Base-by-base conservation (phyloP, 2,888 invertebrate genomes). In the Ferrisia virgata region DNA sequence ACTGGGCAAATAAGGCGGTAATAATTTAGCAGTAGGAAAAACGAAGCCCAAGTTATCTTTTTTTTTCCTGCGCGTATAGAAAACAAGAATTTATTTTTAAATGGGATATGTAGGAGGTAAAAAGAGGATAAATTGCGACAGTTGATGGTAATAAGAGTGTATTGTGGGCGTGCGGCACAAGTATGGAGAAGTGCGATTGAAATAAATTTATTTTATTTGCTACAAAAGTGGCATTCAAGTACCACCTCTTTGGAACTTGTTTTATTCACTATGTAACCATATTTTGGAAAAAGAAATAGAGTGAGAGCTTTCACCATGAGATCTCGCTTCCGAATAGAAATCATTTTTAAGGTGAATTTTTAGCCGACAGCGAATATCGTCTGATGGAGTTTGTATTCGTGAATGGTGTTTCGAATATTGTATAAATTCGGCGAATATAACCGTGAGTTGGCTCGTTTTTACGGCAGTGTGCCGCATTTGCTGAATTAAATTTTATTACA, bases 131-230 rank as follows among this genome's bases (percentile, higher is more conserved):
- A 64, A 64, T 64, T 28, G 31, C 64, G 64, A 64, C 28, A 31
- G 28, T 11, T 64, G 64, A 64, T 64, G 28, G 64, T 64, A 64
- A 64, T 64, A 64, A 64, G 64, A 64, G 28, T 64, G 47, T 64
- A 11, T 58, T 25, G 28, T 64, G 64, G 33, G 72, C 72, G 31
- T 72, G 72, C 72, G 25, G n/a, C 36, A 25, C 72, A 33, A n/a
- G 47, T 47, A 47, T 33, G n/a, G 33, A 72, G 25, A 72, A 31
- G 25, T 72, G 33, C 33, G 72, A 72, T 72, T 33, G 72, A 72
- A 72, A 72, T 72, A 33, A 72, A 72, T 72, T n/a, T n/a, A 72
- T 72, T 72, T 72, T 33, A 72, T 72, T 72, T 33, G n/a, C 33
- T 18, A n/a, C 72, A 1, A 72, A 33, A 18, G 15, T n/a, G 72